Evolutionary conservation across 2,113 vertebrate species (phyloP).

Genomic region (Lepidothrix coronata): DNA sequence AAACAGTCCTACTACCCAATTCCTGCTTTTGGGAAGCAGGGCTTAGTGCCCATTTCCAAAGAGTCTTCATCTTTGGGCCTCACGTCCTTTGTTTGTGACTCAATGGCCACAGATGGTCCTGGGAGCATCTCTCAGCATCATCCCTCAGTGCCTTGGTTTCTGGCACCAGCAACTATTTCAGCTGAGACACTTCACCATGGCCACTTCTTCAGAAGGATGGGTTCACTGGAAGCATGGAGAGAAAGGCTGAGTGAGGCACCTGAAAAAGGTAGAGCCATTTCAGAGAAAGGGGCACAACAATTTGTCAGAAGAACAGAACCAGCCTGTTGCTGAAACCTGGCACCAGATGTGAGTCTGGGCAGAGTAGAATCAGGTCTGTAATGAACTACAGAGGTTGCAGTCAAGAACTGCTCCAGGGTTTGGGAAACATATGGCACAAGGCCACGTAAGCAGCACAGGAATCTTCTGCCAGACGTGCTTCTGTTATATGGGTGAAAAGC

Average conservation of each 20-base stretch:
- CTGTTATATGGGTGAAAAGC: neutral
- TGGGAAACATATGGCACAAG: neutral
- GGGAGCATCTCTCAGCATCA: neutral
- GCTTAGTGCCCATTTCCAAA: neutral
- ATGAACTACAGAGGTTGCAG: neutral
- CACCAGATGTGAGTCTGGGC: neutral
- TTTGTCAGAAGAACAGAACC: neutral
- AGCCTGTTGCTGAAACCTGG: neutral
- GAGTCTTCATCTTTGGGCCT: neutral
- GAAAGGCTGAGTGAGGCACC: neutral
- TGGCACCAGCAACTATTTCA: neutral
- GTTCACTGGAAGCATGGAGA: neutral
- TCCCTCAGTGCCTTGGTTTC: neutral
- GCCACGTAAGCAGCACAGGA: neutral
- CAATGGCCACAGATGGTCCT: rapidly evolving
- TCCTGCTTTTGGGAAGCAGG: neutral
- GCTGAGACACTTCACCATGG: neutral
- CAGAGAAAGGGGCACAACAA: neutral
- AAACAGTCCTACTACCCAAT: neutral
- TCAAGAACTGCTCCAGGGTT: neutral
- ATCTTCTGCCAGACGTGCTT: neutral
- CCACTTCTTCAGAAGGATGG: neutral
- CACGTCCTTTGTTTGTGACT: neutral
- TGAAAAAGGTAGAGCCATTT: neutral
- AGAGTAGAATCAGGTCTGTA: neutral